Evolutionary conservation across 2,797 vertebrate genomes (phyloP), one percentile per base, ranked within the genome.

Genomic region (Taenioides sp.): DNA sequence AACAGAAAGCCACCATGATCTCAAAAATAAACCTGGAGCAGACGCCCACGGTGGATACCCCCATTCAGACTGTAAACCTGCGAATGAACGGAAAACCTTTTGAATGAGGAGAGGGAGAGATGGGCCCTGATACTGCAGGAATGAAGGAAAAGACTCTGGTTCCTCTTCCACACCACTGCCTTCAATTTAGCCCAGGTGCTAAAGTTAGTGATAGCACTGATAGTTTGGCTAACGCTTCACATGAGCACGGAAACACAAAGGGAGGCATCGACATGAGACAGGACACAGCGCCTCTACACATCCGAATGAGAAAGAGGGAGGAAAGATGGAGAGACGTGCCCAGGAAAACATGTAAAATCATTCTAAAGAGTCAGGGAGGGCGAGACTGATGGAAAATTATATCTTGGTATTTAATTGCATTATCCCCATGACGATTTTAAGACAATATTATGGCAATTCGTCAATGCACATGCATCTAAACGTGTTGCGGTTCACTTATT

Each of bases 151-250:
- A 84, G 87, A 78, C 79, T 73, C 62, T 87, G 85, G 85, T 66
- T 37, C 86, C 76, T 93, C 93, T 94, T 94, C 92, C 94, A 93
- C 92, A 93, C 90, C 92, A 93, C 87, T 93, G 92, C 91, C 87
- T 94, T 90, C 92, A 93, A 94, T 95, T 94, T 93, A 92, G 88
- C 87, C 87, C 88, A 89, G 92, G 91, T 93, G 91, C 88, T 91
- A 92, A 93, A 93, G 88, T 92, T 91, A 86, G 83, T 58, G 92
- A 94, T 94, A 91, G 89, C 90, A 84, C 83, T 85, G 92, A 91
- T 91, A 85, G 86, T 88, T 91, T 88, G 62, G 20, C 86, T 73
- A 68, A 61, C 80, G 84, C 76, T 82, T 49, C 79, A 82, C 88
- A 86, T 91, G 88, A 87, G 84, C 75, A 82, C 80, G 73, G 84